Conservation (phyloP, 2,888 invertebrate genomes). For the Amaurobius ferox region DNA sequence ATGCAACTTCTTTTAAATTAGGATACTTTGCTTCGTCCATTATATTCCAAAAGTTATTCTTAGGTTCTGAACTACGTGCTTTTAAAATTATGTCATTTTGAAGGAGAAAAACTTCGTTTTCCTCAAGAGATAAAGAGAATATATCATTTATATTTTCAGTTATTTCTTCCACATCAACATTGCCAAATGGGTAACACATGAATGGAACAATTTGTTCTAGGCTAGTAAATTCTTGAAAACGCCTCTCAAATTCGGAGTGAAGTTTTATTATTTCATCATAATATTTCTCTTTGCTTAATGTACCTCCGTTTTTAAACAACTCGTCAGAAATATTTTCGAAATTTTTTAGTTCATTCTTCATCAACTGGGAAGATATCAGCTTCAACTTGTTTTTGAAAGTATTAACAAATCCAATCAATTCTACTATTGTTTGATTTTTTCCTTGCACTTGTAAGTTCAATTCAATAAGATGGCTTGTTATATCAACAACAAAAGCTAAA, state of each 20-base stretch:
- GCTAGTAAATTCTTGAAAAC: conserved; percentile 2
- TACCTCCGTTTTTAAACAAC: conserved; percentile 10
- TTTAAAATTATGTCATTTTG: conserved; percentile 17
- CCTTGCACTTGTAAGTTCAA: too few species aligned
- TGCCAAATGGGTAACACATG: conserved; percentile 17
- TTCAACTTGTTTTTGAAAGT: not conserved
- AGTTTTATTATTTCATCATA: not conserved
- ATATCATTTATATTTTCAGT: conserved; percentile 8
- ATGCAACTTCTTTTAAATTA: conserved; percentile 11
- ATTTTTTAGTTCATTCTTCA: conserved; percentile 1
- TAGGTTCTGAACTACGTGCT: not conserved
- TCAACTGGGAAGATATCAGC: conserved; percentile 2
- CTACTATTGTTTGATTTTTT: too few species aligned
- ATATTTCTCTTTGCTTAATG: conserved; percentile 2
- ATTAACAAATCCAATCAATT: not conserved
- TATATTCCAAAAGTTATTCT: not conserved
- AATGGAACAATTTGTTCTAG: conserved; percentile 10
- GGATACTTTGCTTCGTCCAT: not conserved
- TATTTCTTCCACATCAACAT: conserved; percentile 17
- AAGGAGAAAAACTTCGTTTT: not conserved
- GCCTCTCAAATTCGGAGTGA: not conserved
- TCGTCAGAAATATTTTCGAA: conserved; percentile 14
- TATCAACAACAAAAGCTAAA: too few species aligned
- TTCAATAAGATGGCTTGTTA: not conserved
- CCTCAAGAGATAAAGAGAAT: not conserved